Percentiles rank a stretch among this genome's conserved stretches.
Evolutionary conservation across 2,113 vertebrate genomes (phyloP).

Genomic region (Otocyon megalotis): DNA sequence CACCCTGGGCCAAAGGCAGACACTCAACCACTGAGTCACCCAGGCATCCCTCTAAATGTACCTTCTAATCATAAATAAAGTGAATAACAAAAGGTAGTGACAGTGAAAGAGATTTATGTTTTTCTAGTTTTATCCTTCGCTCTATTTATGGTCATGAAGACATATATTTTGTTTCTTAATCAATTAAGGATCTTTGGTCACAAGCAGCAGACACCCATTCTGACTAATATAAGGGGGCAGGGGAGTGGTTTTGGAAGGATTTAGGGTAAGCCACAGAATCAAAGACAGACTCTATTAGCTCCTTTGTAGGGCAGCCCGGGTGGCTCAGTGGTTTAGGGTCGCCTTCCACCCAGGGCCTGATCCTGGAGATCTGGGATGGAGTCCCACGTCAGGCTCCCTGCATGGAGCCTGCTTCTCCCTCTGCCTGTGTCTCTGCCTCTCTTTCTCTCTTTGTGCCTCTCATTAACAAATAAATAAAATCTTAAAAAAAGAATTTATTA

Average conservation of each 20-base stretch:
- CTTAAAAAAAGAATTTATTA: background rate
- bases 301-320: background rate
- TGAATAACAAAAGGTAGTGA: background rate
- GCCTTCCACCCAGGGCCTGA: too few species aligned
- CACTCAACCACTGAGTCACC: too few species aligned
- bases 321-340: too few species aligned
- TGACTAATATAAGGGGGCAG: background rate
- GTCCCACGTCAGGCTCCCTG: too few species aligned
- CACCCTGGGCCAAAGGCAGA: too few species aligned
- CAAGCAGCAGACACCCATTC: background rate
- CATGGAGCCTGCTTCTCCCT: too few species aligned
- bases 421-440: too few species aligned
- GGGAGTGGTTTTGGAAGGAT: background rate
- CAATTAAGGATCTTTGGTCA: background rate
- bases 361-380: too few species aligned
- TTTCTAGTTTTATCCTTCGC: background rate
- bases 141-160: background rate
- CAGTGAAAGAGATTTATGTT: background rate
- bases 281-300: background rate
- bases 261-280: background rate
- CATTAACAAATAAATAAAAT: too few species aligned
- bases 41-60: background rate
- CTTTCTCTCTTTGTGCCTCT: too few species aligned
- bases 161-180: background rate
- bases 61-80: background rate